Evolutionary conservation across 2,888 invertebrate species (phyloP), one percentile per base, ranked within the genome.

Genomic region (Entomobrya proxima): DNA sequence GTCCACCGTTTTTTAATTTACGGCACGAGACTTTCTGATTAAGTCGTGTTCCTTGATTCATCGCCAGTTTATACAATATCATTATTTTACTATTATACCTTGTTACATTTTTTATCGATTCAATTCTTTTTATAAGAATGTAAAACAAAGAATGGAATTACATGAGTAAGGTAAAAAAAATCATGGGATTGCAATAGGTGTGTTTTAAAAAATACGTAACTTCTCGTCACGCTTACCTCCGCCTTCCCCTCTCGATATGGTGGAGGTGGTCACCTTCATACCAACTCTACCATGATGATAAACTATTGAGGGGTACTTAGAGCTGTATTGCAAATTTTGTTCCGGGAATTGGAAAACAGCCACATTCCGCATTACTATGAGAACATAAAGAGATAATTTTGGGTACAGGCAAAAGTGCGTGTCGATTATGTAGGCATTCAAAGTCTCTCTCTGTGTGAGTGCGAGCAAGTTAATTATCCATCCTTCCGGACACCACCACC

Each of bases 401-500:
- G n/a, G 7, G n/a, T 50, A 50, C 6, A 50, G n/a, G 50, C 15
- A 50, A 13, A 5, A 58, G 58, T 40, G 67, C 67, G 24, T 40
- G 67, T 24, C 35, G 3, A 64, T 40, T 40, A 15, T 15, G 15
- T 64, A 35, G 35, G n/a, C 11, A 64, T 32, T 35, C 37, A 69
- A 67, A 69, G 27, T 44, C n/a, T n/a, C n/a, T n/a, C n/a, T n/a
- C n/a, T n/a, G n/a, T 21, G 27, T n/a, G 32, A 61, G 32, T 32
- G 24, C 21, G 32, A 4, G 32, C 18, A 15, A 64, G 61, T 52
- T 78, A 78, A 78, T 78, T 78, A 67, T 27, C 5, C 21, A 32
- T 64, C 40, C 78, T 78, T 78, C 78, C 78, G 78, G 67, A 69
- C 67, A 24, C 67, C 4, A 21, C 21, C 44, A n/a, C 44, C 44